Conservation (phyloP, 1,140 invertebrate genomes). For the Drosophila ficusphila region DNA sequence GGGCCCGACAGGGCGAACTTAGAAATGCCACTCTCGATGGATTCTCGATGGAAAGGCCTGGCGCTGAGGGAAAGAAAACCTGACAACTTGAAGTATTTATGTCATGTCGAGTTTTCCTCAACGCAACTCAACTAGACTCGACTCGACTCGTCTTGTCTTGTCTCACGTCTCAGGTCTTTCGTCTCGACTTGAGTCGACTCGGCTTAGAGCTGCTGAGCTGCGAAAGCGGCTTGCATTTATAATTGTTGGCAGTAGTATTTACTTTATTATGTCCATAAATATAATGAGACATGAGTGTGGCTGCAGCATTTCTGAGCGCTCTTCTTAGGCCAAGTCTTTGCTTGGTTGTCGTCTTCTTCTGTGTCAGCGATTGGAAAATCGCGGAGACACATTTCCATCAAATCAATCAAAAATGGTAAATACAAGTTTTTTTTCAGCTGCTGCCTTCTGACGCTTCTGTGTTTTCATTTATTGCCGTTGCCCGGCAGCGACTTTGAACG, state of each 20-base stretch:
- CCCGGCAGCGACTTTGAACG: conserved; percentile 42
- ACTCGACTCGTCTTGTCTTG: background rate
- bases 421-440: conserved; percentile 70
- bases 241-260: conserved; percentile 79
- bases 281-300: conserved; percentile 75
- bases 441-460: conserved; percentile 12
- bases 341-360: conserved; percentile 18
- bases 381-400: conserved; percentile 78
- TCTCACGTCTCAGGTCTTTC: too few species aligned
- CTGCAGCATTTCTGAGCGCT: conserved; percentile 42
- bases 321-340: too few species aligned
- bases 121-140: background rate
- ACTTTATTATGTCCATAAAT: conserved; percentile 83
- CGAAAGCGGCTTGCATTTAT: conserved; percentile 79
- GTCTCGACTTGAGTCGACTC: conserved; percentile 4
- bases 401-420: conserved; percentile 83
- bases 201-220: conserved; percentile 49
- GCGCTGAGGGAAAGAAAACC: conserved; percentile 27
- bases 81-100: conserved; percentile 72
- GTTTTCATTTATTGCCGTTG: conserved; percentile 63
- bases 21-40: conserved; percentile 2
- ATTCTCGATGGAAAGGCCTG: background rate
- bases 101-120: conserved; percentile 68
- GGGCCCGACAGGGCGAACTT: conserved; percentile 12
- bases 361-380: conserved; percentile 59